Evolutionary conservation across 2,113 vertebrate genomes (phyloP), one percentile per base, ranked within the genome.

Genomic region (Hylia prasina): DNA sequence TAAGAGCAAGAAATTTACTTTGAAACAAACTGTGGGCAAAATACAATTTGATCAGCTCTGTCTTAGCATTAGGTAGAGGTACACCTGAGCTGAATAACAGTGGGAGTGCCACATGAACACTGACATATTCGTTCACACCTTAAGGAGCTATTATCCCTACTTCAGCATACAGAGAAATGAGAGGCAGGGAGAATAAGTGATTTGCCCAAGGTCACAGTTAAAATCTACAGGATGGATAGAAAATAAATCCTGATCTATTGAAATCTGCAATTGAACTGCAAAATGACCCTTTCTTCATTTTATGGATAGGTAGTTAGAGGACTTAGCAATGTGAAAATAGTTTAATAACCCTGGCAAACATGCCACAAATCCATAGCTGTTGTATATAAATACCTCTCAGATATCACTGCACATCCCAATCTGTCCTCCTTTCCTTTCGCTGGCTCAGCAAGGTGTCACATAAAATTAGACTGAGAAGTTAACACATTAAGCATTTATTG

Each of bases 401-500:
- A 54, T 94, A 77, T 11, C 69, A 63, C 45, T 65, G 75, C 45
- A 45, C 58, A 54, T 90, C 70, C 87, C 27, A 76, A 50, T 53
- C 50, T 87, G 73, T 85, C 45, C 78, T 92, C 75, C 10, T 19
- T 70, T 70, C 28, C 20, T 94, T 96, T 90, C 80, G 75, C 88
- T 94, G 47, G 35, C 54, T 96, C 79, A 94, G 83, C 68, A 83
- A 88, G 48, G 24, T 93, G 92, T 92, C 94, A 86, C 35, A 66
- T 86, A 92, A 94, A 96, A 92, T 94, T 75, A 92, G n/a, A 77
- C 88, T 9, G 28, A 64, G 68, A 92, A 23, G 39, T 68, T 91
- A 96, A 81, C 51, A 44, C 79, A 88, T 94, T 83, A 96, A 92
- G 56, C 75, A 86, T 93, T 93, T 96, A 97, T 94, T 86, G 96